phyloP scores from a whole-genome alignment of 2,888 invertebrate genomes.

The Rhopalosiphum nymphaeae region DNA sequence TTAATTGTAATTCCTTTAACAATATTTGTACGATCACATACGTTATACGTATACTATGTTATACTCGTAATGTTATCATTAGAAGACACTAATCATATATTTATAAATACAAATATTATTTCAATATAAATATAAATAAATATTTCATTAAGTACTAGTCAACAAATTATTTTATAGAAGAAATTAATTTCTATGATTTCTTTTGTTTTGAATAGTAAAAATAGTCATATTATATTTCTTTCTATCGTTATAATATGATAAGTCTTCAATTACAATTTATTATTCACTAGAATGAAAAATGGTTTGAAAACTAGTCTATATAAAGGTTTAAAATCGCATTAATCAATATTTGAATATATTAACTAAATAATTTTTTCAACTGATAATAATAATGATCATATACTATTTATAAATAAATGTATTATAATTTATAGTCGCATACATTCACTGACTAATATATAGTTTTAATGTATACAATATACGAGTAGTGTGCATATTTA shows the following conservation, averaged over 20 bases:
- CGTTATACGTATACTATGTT: no score
- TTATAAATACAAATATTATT: no score
- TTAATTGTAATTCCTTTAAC: not conserved
- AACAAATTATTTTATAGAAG: not conserved
- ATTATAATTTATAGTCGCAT: not conserved
- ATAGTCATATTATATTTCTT: not conserved
- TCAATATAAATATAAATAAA: not conserved
- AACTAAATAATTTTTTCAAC: not conserved
- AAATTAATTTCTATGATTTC: not conserved
- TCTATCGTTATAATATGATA: not conserved
- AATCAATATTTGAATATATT: not conserved
- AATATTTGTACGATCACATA: no score
- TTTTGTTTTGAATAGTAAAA: not conserved
- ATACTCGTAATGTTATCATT: no score
- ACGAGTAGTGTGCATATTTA: not conserved
- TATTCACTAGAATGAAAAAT: not conserved
- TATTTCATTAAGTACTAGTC: not conserved
- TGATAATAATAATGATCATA: not conserved
- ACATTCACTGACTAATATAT: not conserved
- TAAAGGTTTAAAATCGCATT: not conserved
- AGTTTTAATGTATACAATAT: not conserved
- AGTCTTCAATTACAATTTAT: not conserved
- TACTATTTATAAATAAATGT: not conserved
- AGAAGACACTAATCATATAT: no score
- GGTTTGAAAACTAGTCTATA: not conserved